Conservation (phyloP, 2,113 vertebrate species). For the Progne subis region DNA sequence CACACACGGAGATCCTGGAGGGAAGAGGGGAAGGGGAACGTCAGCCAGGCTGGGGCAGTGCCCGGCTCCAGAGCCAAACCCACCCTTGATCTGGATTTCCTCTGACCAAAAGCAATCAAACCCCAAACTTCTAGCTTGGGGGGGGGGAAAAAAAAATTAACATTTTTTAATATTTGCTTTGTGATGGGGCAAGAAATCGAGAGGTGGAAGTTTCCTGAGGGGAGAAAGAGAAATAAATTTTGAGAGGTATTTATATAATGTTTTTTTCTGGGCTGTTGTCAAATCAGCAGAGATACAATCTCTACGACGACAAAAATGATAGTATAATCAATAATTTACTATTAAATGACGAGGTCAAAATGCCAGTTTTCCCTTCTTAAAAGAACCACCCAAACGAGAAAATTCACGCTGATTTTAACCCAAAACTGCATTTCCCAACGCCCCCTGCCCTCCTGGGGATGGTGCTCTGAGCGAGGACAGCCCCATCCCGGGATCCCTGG, state of each 20-base stretch:
- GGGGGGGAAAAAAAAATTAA: neutral
- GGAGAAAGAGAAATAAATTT: neutral
- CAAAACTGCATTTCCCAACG: neutral
- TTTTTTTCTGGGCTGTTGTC: too few relatives aligned
- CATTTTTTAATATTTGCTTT: neutral
- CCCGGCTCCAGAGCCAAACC: neutral
- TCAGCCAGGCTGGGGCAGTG: neutral
- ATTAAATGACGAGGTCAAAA: neutral
- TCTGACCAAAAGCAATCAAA: neutral
- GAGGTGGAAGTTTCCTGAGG: neutral
- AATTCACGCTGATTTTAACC: accelerated
- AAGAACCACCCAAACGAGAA: neutral
- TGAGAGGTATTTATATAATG: too few relatives aligned
- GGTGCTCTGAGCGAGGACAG: accelerated
- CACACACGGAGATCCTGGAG: conserved; percentile 91
- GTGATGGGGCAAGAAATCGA: neutral
- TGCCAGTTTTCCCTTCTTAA: accelerated
- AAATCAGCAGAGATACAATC: neutral
- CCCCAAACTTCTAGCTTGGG: neutral
- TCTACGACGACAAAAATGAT: accelerated
- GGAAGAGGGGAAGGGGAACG: neutral
- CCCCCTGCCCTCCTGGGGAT: accelerated
- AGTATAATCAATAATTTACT: accelerated
- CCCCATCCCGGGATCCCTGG: neutral
- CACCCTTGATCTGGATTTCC: neutral